These are phyloP conservation scores for Blastobasis lacticolella DNA, from an alignment of 2,888 invertebrate species.

Conservation along the genomic window DNA sequence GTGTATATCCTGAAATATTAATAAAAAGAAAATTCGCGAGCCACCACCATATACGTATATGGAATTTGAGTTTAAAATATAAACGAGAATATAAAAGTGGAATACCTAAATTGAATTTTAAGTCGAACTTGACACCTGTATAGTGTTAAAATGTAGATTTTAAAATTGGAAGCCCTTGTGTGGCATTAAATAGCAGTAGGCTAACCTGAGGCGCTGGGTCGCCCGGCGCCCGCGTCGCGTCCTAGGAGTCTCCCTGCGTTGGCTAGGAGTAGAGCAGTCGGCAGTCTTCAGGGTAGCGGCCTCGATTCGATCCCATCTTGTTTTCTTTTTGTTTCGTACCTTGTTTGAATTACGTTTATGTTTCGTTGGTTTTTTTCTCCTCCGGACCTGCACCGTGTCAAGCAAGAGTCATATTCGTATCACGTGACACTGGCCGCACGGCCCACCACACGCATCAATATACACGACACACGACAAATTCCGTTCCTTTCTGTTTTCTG, in stretches of 20 bases:
- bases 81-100: conserved; percentile 23
- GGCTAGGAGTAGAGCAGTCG: conserved; percentile 52
- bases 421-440: conserved; percentile 51
- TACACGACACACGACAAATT: conserved; percentile 53
- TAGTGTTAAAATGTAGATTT: conserved; percentile 14
- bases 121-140: no score
- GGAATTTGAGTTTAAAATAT: conserved; percentile 40
- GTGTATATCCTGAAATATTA: conserved; percentile 22
- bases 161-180: conserved; percentile 18
- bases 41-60: conserved; percentile 51
- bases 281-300: conserved; percentile 50
- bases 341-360: conserved; percentile 21
- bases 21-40: conserved; percentile 27
- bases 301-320: conserved; percentile 39
- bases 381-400: conserved; percentile 10
- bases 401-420: conserved; percentile 57
- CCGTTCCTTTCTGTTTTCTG: conserved; percentile 26
- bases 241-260: conserved; percentile 50
- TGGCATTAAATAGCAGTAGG: conserved; percentile 25
- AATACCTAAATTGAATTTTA: conserved; percentile 18
- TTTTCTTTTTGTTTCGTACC: conserved; percentile 30
- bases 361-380: conserved; percentile 42
- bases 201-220: conserved; percentile 24
- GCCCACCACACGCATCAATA: conserved; percentile 50
- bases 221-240: conserved; percentile 33